phyloP scores from a whole-genome alignment of 2,113 vertebrate genomes.

The Garra rufa region DNA sequence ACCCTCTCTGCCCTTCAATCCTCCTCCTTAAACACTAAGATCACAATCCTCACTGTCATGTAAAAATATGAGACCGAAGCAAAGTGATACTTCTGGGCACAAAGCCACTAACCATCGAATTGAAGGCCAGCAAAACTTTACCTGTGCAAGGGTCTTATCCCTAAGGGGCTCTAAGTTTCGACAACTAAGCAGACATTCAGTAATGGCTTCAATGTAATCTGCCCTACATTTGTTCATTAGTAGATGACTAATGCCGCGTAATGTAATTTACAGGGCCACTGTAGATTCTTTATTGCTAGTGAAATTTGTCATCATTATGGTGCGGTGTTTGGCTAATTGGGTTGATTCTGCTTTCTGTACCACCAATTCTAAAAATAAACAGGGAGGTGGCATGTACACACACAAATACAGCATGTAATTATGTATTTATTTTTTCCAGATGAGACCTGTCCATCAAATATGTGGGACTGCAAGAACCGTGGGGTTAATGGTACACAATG shows the following conservation, averaged over 20 bases:
- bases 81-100: conserved; percentile 44
- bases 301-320: not conserved
- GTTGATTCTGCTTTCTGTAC: not conserved
- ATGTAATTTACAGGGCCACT: conserved; percentile 3
- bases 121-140: conserved; percentile 68
- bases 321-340: not conserved
- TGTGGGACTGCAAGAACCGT: conserved; percentile 99
- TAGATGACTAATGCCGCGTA: not conserved
- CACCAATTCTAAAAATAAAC: not conserved
- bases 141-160: conserved; percentile 62
- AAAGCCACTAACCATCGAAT: conserved; percentile 70
- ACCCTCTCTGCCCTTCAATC: conserved; percentile 20
- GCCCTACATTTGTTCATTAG: conserved; percentile 12
- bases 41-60: conserved; percentile 58
- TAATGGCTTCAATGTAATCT: conserved; percentile 55
- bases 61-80: conserved; percentile 37
- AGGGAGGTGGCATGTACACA: not conserved
- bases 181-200: conserved; percentile 76
- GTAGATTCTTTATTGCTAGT: not conserved
- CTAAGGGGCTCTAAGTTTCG: conserved; percentile 64
- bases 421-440: conserved; percentile 74
- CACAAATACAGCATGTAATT: conserved; percentile 6
- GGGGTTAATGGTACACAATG: conserved; percentile 97
- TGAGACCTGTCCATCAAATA: conserved; percentile 96
- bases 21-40: conserved; percentile 68